Base-by-base conservation (phyloP, 2,888 invertebrate genomes). In the Dryobota labecula region DNA sequence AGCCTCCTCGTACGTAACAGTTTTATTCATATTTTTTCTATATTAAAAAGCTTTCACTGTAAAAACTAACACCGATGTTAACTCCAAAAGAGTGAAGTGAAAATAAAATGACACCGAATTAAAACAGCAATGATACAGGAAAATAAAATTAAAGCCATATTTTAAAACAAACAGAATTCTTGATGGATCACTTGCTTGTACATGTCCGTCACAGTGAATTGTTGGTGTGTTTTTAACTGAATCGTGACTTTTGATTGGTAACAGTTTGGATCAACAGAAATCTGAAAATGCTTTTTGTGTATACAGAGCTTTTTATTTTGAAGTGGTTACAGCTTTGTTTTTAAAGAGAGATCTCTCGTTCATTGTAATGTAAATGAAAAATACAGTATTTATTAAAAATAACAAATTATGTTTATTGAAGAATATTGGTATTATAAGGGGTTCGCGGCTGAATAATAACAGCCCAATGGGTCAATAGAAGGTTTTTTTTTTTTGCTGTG, bases 211-310 rank as follows among this genome's bases (percentile, higher is more conserved):
- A 71, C 58, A 67, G 51, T 67, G 67, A 41, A 70, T 33, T 81
- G 58, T 33, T 58, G 70, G 54, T 56, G 47, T 69, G 15, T 60
- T 75, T 70, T 57, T 53, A 51, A 54, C 54, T 68, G 81, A 49
- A 54, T 65, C 53, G 61, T 56, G 70, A 41, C 65, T 79, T 74
- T 73, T 83, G 83, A 83, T 83, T 83, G 83, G 60, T 82, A 84
- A 83, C 68, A 58, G 70, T 27, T 73, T 83, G 71, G 7, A 76
- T 73, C 76, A 82, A 83, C 79, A 84, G 54, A 70, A 72, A 65
- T 68, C 47, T 51, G 70, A 70, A 80, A 82, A 70, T 41, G 38
- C 5, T 65, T 54, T 72, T 57, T 61, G 66, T 70, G 8, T 56
- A 49, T 24, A 36, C 33, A 47, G 24, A 18, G 3, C 27, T 24